These are phyloP conservation scores for Ctenoplectra terminalis DNA, from an alignment of 1,140 invertebrate species.

Conservation along the genomic window DNA sequence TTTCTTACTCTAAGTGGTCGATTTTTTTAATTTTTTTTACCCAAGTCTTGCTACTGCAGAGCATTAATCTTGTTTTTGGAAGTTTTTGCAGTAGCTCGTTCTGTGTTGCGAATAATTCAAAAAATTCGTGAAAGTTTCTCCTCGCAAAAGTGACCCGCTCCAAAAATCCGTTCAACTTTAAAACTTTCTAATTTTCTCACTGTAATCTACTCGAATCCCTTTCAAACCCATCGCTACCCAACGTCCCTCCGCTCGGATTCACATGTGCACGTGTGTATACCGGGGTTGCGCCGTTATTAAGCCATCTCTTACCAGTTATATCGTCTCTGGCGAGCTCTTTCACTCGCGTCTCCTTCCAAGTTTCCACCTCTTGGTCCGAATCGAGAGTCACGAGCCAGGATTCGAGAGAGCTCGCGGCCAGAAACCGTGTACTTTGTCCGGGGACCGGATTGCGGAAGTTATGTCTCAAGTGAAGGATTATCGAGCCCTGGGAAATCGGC, in stretches of 20 bases:
- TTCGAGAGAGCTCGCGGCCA: neutral
- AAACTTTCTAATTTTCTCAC: no score
- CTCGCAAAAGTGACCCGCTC: no score
- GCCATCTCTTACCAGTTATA: slow-evolving; percentile 80
- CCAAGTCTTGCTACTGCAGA: no score
- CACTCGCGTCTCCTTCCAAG: neutral
- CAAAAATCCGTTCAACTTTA: no score
- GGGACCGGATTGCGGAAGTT: slow-evolving; percentile 10
- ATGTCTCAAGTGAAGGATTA: slow-evolving; percentile 14
- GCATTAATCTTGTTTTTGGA: no score
- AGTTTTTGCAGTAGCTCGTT: no score
- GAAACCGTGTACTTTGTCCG: neutral
- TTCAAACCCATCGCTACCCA: slow-evolving; percentile 1
- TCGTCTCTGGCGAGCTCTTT: slow-evolving; percentile 57
- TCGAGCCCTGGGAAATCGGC: neutral
- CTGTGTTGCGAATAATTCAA: no score
- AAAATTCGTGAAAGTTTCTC: no score
- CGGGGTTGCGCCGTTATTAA: slow-evolving; percentile 77
- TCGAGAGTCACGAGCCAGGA: slow-evolving; percentile 26
- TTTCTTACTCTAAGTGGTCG: neutral
- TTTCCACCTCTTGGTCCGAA: slow-evolving; percentile 7
- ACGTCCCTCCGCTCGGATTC: neutral
- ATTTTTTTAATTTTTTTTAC: no score
- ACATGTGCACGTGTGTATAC: slow-evolving; percentile 63
- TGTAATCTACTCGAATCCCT: neutral